A percentile compares a stretch with the other conserved stretches of the same genome.
These are phyloP conservation scores for Rousettus madagascariensis DNA, from an alignment of 2,797 vertebrate species.

Conservation along the genomic window DNA sequence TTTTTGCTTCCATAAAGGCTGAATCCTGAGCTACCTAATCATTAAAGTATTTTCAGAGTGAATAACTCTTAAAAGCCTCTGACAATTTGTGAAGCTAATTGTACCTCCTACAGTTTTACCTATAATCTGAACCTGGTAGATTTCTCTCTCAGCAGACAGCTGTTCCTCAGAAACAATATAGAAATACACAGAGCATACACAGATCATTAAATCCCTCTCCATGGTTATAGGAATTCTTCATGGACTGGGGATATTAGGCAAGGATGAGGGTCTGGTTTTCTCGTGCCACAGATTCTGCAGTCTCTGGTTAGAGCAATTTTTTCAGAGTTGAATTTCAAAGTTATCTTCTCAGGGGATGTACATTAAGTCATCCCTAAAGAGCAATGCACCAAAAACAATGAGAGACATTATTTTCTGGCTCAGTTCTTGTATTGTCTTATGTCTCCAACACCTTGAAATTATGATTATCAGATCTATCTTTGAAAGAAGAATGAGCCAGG, in stretches of 20 bases:
- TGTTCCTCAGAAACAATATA: neutral
- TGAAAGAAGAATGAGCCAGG: constrained; percentile 63
- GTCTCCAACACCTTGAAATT: neutral
- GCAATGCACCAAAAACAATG: neutral
- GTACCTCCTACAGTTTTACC: neutral
- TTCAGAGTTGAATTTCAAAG: neutral
- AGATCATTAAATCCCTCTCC: neutral
- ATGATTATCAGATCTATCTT: constrained; percentile 25
- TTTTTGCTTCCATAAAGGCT: constrained; percentile 51
- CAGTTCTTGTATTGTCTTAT: neutral
- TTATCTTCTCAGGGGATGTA: neutral
- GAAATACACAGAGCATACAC: neutral
- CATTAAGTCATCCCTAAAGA: neutral
- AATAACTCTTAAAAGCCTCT: neutral
- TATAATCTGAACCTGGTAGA: neutral
- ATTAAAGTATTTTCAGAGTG: constrained; percentile 13
- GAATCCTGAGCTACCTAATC: constrained; percentile 26
- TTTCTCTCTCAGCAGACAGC: neutral
- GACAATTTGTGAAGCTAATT: constrained; percentile 9
- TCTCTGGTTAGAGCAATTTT: neutral
- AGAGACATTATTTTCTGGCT: neutral
- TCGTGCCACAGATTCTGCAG: neutral
- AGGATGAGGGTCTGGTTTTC: neutral
- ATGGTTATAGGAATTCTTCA: neutral
- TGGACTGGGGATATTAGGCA: neutral